Conservation (phyloP, 2,113 vertebrate genomes). For the Elanus axillaris region DNA sequence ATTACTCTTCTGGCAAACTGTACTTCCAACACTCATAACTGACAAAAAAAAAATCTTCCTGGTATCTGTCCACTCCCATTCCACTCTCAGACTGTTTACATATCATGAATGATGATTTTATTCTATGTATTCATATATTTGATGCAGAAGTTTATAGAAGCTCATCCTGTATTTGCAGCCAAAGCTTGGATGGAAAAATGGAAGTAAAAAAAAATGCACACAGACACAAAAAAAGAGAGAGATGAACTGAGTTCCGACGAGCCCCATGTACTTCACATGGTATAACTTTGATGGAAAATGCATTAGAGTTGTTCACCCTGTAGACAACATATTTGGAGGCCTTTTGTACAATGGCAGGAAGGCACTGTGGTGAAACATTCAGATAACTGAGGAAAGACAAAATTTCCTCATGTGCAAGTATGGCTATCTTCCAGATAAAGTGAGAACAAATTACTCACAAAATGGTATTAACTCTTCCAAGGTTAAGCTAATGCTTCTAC, state of each 20-base stretch:
- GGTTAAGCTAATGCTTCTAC: slow-evolving; percentile 10
- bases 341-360: slow-evolving; percentile 80
- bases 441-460: slow-evolving; percentile 55
- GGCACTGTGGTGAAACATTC: slow-evolving; percentile 78
- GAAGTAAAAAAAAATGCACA: neutral
- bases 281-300: slow-evolving; percentile 57
- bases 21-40: slow-evolving; percentile 40
- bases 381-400: slow-evolving; percentile 75
- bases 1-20: slow-evolving; percentile 27
- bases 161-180: slow-evolving; percentile 60
- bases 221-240: neutral
- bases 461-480: slow-evolving; percentile 31
- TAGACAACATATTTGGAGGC: slow-evolving; percentile 42
- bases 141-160: slow-evolving; percentile 57
- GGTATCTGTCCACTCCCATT: neutral
- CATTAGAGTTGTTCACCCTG: slow-evolving; percentile 43
- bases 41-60: slow-evolving; percentile 27
- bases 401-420: slow-evolving; percentile 74
- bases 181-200: slow-evolving; percentile 38
- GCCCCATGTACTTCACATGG: neutral
- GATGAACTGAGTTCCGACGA: slow-evolving; percentile 34
- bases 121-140: slow-evolving; percentile 40
- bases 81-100: slow-evolving; percentile 32
- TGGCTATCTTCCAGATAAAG: slow-evolving; percentile 71
- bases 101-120: slow-evolving; percentile 33